Base-by-base conservation (phyloP, 2,888 invertebrate genomes). In the Scaptomyza cyrtandrae region DNA sequence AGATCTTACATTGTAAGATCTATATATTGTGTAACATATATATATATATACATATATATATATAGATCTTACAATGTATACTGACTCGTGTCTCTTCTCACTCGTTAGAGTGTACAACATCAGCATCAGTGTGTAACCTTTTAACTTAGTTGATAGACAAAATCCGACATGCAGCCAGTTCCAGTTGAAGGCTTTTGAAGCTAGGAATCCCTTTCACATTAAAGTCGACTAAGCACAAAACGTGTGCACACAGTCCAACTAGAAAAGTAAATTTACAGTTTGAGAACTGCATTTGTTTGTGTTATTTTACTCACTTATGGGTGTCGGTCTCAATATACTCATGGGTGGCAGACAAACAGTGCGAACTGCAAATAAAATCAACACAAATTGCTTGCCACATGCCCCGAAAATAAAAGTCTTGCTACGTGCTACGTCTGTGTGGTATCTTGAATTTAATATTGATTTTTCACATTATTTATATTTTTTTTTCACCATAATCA, bases 341-440 rank as follows among this genome's bases (percentile, higher is more conserved):
- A 13, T 53, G 53, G 62, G 58, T 57, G 70, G 37, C 62, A 72
- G 72, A 33, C 63, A 70, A 63, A 53, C 70, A 70, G 31, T 78
- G 65, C 74, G 74, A 74, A 79, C 80, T 85, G 87, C 85, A 83
- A 83, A 83, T 85, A 82, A 86, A 83, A 83, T 86, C 87, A 83
- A 77, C 82, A 77, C 82, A 86, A 86, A 86, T 86, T 82, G 86
- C 62, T 79, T 78, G 75, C 83, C 78, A 81, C 84, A 84, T 81
- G 75, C 73, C 79, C 76, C 50, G 9, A 1, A 11, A 35, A 31
- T 33, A 63, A 80, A 79, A 71, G 54, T 65, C 63, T 63, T 63
- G 50, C 62, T 74, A 83, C 70, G 65, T 75, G 63, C 54, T 53
- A 37, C 9, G 48, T 61, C 69, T 67, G 61, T 57, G 45, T 63